Conservation (phyloP, 2,797 vertebrate species). For the Sarcoramphus papa region DNA sequence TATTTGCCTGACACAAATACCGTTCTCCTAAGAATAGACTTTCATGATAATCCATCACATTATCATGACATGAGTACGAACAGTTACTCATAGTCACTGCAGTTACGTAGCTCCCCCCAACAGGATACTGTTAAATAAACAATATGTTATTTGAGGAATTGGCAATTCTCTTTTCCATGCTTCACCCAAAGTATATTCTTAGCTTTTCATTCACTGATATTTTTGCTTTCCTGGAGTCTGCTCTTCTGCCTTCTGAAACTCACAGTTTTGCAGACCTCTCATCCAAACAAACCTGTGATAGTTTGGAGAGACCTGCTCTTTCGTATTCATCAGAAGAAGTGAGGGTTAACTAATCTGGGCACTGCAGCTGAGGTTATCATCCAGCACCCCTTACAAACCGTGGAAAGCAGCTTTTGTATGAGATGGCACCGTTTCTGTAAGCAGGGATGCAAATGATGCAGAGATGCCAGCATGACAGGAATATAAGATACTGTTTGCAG, state of each 20-base stretch:
- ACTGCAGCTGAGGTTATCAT: not conserved
- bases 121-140: conserved; percentile 12
- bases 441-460: not conserved
- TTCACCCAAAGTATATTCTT: not conserved
- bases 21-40: not conserved
- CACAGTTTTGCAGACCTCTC: not conserved
- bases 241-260: not conserved
- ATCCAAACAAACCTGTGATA: not conserved
- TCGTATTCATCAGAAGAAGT: not conserved
- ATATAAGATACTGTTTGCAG: not conserved
- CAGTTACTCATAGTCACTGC: not conserved
- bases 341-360: not conserved
- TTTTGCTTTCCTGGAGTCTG: not conserved
- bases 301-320: not conserved
- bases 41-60: not conserved
- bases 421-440: not conserved
- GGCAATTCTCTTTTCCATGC: not conserved
- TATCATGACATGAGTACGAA: not conserved
- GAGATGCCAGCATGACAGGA: not conserved
- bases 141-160: not conserved
- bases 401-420: not conserved
- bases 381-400: not conserved
- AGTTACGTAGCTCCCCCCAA: not conserved
- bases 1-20: not conserved
- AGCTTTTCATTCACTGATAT: not conserved